Base-by-base conservation (phyloP, 2,113 vertebrate genomes). In the Aviceda subcristata region DNA sequence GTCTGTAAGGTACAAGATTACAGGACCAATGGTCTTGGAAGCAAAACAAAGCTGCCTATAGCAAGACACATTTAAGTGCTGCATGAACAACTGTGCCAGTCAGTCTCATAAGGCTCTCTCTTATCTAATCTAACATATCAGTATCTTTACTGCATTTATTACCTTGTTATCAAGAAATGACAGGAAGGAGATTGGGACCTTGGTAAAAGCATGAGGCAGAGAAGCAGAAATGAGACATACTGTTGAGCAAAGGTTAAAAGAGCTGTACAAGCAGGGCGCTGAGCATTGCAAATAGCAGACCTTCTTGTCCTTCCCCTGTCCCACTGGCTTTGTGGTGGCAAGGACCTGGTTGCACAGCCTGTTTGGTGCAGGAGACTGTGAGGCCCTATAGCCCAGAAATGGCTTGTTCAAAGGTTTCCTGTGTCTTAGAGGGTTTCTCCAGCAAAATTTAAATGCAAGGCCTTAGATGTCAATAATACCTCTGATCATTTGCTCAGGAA, bases 11-110 rank as follows among this genome's bases (percentile, higher is more conserved):
- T 63, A 26, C 62, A 68, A 53, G 45, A 77, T 76, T 92, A 91
- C 84, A 88, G 80, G 21, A 62, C 81, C 79, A 91, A 68, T 71
- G 86, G 45, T 57, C 73, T 23, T 62, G 88, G 85, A 92, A 94
- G 85, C 68, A 93, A 96, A 95, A 92, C 51, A 94, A 85, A 97
- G 50, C 90, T 93, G 53, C 68, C 50, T 86, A 38, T 63, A 83
- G 22, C 29, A 60, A 90, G 81, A 63, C 46, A 71, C 32, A 36
- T 75, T 79, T 69, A 91, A 77, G 48, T 41, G 72, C 83, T 82
- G 63, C 59, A 84, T 67, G 67, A 15, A 22, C 85, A 86, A 26
- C 76, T 62, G 41, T 78, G 57, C 75, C 2, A 45, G 68, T 88
- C 90, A 53, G 73, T 79, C 17, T 80, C 20, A 2, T 41, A 78